A percentile compares a stretch with the other conserved stretches of the same genome.
These are phyloP conservation scores for Apostichopus japonicus DNA, from an alignment of 35 echinoderm and acorn worm genomes.

Conservation along the genomic window DNA sequence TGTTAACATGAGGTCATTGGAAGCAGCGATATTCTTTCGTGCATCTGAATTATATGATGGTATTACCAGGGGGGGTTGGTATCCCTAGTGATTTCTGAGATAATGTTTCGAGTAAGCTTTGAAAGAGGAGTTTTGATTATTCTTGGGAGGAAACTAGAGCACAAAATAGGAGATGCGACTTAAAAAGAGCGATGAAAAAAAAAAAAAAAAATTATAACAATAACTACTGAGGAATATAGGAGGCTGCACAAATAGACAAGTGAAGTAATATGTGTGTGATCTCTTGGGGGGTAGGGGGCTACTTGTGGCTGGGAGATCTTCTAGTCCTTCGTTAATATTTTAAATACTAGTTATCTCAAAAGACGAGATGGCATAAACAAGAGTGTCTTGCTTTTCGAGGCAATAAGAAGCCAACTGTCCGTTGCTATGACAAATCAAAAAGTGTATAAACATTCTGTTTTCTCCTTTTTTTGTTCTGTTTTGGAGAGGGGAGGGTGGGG, in stretches of 20 bases:
- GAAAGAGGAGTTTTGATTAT: neutral
- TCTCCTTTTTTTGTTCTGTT: too few species aligned
- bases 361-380: too few species aligned
- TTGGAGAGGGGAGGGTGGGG: too few species aligned
- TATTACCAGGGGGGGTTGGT: neutral
- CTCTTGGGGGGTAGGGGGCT: neutral
- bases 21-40: conserved; percentile 8
- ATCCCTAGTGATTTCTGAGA: too few species aligned
- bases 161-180: conserved; percentile 10
- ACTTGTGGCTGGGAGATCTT: too few species aligned
- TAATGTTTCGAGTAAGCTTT: neutral
- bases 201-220: neutral
- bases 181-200: neutral
- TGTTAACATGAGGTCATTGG: neutral
- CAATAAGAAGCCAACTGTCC: too few species aligned
- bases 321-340: too few species aligned
- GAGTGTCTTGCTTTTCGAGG: too few species aligned
- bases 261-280: neutral
- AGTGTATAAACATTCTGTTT: too few species aligned
- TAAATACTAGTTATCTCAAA: too few species aligned
- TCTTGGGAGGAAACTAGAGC: neutral
- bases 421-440: too few species aligned
- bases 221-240: neutral
- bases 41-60: neutral
- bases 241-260: conserved; percentile 2